Base-by-base conservation (phyloP, 1,140 invertebrate species). In the Pseudachorutes palmiensis region DNA sequence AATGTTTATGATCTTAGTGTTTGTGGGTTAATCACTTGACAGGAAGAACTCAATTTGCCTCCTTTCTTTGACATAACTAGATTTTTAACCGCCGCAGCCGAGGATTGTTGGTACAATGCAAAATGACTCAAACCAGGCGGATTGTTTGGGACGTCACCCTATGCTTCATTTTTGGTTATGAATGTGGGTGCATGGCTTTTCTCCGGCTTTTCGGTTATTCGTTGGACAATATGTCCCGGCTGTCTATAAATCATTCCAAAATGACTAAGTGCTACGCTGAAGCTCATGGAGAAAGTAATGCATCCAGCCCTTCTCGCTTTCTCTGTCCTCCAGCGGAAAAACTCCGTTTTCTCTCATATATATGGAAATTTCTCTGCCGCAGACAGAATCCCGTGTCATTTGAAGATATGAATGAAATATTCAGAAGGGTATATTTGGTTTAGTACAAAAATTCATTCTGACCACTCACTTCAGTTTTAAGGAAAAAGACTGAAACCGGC, bases 351-450 rank as follows among this genome's bases (percentile, higher is more conserved):
- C 36, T 41, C 36, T 41, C 36, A 71, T 71, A 69, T 71, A 71
- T 71, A 71, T 71, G 70, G 70, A 71, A 71, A 71, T 71, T 62
- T 66, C 64, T 61, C 36, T 41, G 36, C 36, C 36, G 36, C 36
- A 41, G 36, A 41, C 61, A 66, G 64, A 71, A 71, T 71, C 70
- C 69, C 64, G 49, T 71, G 70, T 71, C 70, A 71, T 71, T 71
- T 71, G 31, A 66, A 71, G 70, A 71, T 71, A 71, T 71, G 70
- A 71, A 71, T 71, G 70, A 71, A 71, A 71, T 66, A 71, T 71
- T 71, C 66, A 71, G 70, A 66, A 64, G 62, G 51, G 12, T 1
- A 22, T 41, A 64, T 24, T 55, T 22, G 24, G 1, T 2, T 30
- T 64, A 19, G 14, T 64, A 64, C 62, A 41, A 41, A 41, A 41